phyloP scores from a whole-genome alignment of 2,797 vertebrate genomes.

The Phrynocephalus vlangalii region DNA sequence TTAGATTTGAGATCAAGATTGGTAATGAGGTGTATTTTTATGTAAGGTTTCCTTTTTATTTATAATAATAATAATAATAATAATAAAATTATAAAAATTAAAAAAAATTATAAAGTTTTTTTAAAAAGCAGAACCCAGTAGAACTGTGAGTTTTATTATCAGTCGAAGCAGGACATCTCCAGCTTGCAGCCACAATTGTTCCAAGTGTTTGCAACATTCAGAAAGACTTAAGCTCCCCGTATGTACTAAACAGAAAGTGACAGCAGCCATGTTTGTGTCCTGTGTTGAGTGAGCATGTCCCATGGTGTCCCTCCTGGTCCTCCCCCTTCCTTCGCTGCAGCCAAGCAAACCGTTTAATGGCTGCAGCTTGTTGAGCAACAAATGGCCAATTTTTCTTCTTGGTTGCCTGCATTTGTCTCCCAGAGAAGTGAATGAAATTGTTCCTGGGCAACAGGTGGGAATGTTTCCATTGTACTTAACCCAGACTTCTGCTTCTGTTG shows the following conservation, averaged over 20 bases:
- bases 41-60: too few species aligned
- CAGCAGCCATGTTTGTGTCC: not conserved
- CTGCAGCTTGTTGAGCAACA: constrained; percentile 11
- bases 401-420: constrained; percentile 16
- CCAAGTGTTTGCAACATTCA: too few species aligned
- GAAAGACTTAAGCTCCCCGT: not conserved
- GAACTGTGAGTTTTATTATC: too few species aligned
- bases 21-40: too few species aligned
- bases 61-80: too few species aligned
- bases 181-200: too few species aligned
- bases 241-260: not conserved
- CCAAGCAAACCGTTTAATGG: constrained; percentile 23
- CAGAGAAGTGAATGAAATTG: constrained; percentile 32
- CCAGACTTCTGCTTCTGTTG: constrained; percentile 36
- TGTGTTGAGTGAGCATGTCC: not conserved
- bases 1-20: too few species aligned
- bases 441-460: constrained; percentile 41
- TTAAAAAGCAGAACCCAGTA: too few species aligned
- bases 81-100: too few species aligned
- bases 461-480: constrained; percentile 41
- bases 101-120: too few species aligned
- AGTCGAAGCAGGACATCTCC: too few species aligned
- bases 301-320: not conserved
- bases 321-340: not conserved
- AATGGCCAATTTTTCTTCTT: constrained; percentile 32